These are phyloP conservation scores for Drosophila nebulosa DNA, from an alignment of 1,140 invertebrate genomes.

Conservation along the genomic window DNA sequence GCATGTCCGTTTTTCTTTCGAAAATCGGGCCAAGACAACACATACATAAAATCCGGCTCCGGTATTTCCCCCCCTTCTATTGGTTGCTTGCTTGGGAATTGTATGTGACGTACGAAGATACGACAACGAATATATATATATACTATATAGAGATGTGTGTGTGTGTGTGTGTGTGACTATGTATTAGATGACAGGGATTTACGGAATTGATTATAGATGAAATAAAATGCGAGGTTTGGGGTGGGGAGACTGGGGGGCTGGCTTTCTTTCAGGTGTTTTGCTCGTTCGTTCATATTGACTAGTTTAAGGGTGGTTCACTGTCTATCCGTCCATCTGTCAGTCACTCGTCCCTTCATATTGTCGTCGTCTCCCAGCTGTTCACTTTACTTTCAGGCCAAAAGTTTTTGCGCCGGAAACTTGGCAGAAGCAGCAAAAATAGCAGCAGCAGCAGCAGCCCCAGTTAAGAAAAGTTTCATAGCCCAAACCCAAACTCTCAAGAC, in stretches of 20 bases:
- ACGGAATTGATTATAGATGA: constrained; percentile 40
- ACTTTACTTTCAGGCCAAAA: constrained; percentile 33
- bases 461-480: constrained; percentile 46
- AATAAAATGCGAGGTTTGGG: background rate
- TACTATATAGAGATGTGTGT: background rate
- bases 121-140: no score
- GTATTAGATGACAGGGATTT: constrained; percentile 38
- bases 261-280: constrained; percentile 39
- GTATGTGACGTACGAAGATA: background rate
- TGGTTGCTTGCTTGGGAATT: background rate
- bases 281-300: constrained; percentile 14
- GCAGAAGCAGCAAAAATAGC: constrained; percentile 32
- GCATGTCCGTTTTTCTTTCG: constrained; percentile 52
- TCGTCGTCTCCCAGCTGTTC: constrained; percentile 34
- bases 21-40: constrained; percentile 27
- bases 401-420: constrained; percentile 66
- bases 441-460: constrained; percentile 16
- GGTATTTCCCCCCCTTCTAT: background rate
- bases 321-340: constrained; percentile 1
- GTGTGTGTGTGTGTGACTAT: background rate
- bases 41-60: background rate
- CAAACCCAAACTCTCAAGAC: constrained; percentile 21
- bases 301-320: constrained; percentile 62
- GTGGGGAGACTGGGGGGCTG: background rate
- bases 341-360: background rate